These are phyloP conservation scores for Sesia apiformis DNA, from an alignment of 2,888 invertebrate genomes.

Conservation along the genomic window DNA sequence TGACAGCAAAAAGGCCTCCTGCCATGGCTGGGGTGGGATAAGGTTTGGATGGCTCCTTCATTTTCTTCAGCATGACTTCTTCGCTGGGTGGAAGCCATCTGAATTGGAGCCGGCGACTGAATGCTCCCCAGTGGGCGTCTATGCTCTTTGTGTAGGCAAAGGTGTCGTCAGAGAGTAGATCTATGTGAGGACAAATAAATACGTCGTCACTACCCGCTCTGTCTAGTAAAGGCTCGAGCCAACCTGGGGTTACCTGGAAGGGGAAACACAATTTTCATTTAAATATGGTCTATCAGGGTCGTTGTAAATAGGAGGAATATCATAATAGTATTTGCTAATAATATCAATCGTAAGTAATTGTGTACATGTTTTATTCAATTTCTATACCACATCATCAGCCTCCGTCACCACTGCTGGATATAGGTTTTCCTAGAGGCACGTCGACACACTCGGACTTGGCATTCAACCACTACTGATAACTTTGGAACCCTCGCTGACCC, in stretches of 20 bases:
- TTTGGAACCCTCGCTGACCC: no score
- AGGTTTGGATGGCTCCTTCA: slow-evolving; percentile 78
- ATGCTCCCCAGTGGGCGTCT: slow-evolving; percentile 98
- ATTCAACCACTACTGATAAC: no score
- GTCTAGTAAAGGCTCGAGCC: slow-evolving; percentile 74
- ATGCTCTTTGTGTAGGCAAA: slow-evolving; percentile 96
- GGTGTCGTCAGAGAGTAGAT: slow-evolving; percentile 93
- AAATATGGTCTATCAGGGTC: no score
- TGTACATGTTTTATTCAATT: no score
- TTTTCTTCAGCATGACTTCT: slow-evolving; percentile 76
- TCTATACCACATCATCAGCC: no score
- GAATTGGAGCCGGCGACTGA: slow-evolving; percentile 98
- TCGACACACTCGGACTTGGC: no score
- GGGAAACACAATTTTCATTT: no score
- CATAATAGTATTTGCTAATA: no score
- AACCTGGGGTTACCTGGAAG: slow-evolving; percentile 74
- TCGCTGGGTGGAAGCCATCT: slow-evolving; percentile 86
- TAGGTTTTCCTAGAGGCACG: no score
- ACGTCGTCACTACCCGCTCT: slow-evolving; percentile 68
- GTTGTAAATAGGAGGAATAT: no score
- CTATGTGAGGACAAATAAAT: slow-evolving; percentile 66
- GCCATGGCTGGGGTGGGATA: slow-evolving; percentile 94
- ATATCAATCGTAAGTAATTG: no score
- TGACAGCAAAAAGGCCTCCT: slow-evolving; percentile 93
- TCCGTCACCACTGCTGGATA: no score